Base-by-base conservation (phyloP, 2,888 invertebrate genomes). In the Herminia tarsipennalis region DNA sequence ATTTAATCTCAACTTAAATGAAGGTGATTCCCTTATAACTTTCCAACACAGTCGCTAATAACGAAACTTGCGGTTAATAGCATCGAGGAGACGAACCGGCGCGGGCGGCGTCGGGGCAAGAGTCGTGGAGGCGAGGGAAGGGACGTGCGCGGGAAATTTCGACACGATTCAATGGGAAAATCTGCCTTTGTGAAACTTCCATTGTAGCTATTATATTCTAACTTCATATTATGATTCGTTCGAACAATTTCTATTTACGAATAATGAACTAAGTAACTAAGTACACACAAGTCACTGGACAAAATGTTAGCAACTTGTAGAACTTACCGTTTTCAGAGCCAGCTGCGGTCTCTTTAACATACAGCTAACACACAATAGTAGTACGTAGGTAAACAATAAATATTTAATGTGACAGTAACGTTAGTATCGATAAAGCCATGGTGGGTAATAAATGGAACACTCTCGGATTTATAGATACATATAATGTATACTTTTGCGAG, bases 21-120 rank as follows among this genome's bases (percentile, higher is more conserved):
- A 83, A 87, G 84, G 87, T 86, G 83, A 88, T 88, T 88, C 83
- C 79, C 78, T 83, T 82, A 78, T 80, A 88, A 88, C 82, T 89
- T 89, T 84, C 77, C 75, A 78, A 81, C 86, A 81, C 78, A 86
- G 85, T 83, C 78, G 83, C 86, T 88, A 87, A 88, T 89, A 88
- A 87, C 86, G 80, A 86, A 88, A 88, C 87, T 88, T 88, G 87
- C 70, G 86, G 86, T 86, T 86, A 83, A 86, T 81, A 85, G 83
- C 83, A 66, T 69, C 51, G 64, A 56, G 67, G 54, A 59, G 68
- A 57, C 39, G 53, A 54, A 38, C 13, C 14, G 33, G 51, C 34
- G 44, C 32, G 42, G 41, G 48, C 1, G 40, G 34, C 42, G 29
- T n/a, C n/a, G 41, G 37, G 50, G 6, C 4, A 36, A 38, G 52